A percentile compares a stretch with the other conserved stretches of the same genome.
Conservation (phyloP, 2,888 invertebrate species). For the Hedya salicella region DNA sequence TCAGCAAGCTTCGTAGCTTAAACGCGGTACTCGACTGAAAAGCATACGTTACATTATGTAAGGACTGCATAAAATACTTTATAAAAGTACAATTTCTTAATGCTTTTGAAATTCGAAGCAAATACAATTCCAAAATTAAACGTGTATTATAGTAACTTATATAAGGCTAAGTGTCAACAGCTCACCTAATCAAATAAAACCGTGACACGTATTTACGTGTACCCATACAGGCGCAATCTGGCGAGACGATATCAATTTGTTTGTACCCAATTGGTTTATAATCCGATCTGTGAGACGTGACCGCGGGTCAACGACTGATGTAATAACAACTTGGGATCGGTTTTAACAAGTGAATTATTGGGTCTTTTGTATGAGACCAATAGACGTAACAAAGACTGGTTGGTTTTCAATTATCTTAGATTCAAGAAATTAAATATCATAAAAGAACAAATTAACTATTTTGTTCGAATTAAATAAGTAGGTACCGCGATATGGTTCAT, state of each 20-base stretch:
- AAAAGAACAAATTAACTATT: no score
- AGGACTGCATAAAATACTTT: no score
- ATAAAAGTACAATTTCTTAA: no score
- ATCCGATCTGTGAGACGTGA: conserved; percentile 50
- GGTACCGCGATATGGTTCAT: no score
- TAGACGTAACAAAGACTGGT: conserved; percentile 10
- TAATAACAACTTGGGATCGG: conserved; percentile 54
- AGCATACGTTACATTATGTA: no score
- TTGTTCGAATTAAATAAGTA: no score
- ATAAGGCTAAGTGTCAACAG: conserved; percentile 18
- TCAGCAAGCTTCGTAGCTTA: no score
- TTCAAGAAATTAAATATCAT: no score
- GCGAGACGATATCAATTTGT: conserved; percentile 52
- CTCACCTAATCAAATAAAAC: conserved; percentile 29
- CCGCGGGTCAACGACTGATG: conserved; percentile 58
- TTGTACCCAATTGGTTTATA: conserved; percentile 54
- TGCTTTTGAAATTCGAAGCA: no score
- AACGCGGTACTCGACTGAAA: no score
- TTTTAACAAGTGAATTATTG: conserved; percentile 52
- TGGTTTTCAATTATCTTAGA: background rate
- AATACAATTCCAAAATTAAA: no score
- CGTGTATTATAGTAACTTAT: no score
- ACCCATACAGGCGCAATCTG: conserved; percentile 33
- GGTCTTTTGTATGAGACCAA: conserved; percentile 48
- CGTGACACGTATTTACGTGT: conserved; percentile 33